A percentile compares a stretch with the other conserved stretches of the same genome.
Evolutionary conservation across 2,797 vertebrate genomes (phyloP).

Genomic region (Spinus olivaceus): DNA sequence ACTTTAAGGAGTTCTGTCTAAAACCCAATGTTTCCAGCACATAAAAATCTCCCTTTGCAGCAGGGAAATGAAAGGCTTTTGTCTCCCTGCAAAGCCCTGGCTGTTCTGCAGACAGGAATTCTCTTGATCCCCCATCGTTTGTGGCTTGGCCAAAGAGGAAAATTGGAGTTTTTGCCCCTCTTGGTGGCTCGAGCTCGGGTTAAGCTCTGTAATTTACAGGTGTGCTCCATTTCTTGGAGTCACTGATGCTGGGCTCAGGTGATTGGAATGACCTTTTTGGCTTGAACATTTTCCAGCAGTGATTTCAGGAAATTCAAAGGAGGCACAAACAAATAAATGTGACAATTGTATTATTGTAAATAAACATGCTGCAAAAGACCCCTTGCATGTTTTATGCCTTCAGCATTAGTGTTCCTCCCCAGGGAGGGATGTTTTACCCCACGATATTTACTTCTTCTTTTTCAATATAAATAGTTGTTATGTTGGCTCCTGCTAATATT

Average conservation of each 20-base stretch:
- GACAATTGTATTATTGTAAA: not conserved
- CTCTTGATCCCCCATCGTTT: not conserved
- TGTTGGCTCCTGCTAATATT: not conserved
- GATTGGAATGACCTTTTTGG: not conserved
- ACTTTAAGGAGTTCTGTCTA: not conserved
- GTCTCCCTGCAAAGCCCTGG: not conserved
- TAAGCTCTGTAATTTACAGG: not conserved
- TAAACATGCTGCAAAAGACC: not conserved
- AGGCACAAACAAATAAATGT: not conserved
- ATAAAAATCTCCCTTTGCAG: not conserved
- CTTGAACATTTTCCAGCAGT: not conserved
- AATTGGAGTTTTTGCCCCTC: not conserved
- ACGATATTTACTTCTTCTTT: not conserved
- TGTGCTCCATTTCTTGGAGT: not conserved
- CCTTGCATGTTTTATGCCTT: not conserved
- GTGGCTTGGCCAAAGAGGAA: not conserved
- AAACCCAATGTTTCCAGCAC: not conserved
- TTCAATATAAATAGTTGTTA: not conserved
- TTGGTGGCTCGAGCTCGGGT: not conserved
- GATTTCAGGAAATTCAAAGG: conserved; percentile 16
- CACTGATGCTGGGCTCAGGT: not conserved
- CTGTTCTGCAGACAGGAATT: not conserved
- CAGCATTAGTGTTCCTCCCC: not conserved
- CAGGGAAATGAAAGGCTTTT: not conserved
- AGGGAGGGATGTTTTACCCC: not conserved